Evolutionary conservation across 1,140 invertebrate genomes (phyloP), one percentile per base, ranked within the genome.

Genomic region (Megalonaias nervosa): DNA sequence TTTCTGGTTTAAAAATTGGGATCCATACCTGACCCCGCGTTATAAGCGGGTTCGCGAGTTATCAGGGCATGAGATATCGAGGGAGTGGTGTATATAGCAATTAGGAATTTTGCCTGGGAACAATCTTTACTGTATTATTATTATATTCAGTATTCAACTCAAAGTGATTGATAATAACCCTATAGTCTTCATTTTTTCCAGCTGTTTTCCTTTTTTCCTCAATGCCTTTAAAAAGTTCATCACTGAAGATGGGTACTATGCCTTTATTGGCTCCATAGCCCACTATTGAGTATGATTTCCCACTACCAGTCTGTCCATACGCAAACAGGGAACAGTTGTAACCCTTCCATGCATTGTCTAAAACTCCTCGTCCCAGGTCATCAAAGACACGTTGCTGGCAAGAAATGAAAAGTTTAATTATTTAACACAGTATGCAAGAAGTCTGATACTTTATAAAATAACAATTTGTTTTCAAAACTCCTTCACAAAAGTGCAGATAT

Each of bases 161-260:
- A n/a, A 13, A 23, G 59, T 9, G n/a, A n/a, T 57, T 59, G 62
- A 68, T 48, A 23, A 62, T 71, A 71, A 90, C 89, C 85, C 87
- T 86, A 81, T 87, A 90, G 70, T 90, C 89, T 71, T 88, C 87
- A 73, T 87, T 86, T 78, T 88, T 85, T 13, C 76, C 77, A 13
- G 86, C 83, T 16, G 71, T 75, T 58, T 71, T 55, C 65, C 85
- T 77, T 72, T 90, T 90, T 48, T 79, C 81, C 17, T 87, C 90
- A 60, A 94, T 93, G 68, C 92, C 89, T 16, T 92, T 90, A 87
- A 97, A 96, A 57, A 98, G 91, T 81, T 96, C 94, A 79, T 95
- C 93, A 88, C 96, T 97, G 85, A 96, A 95, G 79, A 96, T 91
- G 12, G 97, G 96, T 56, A 97, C 95, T 71, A 98, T 95, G 55